Base-by-base conservation (phyloP, 2,888 invertebrate species). In the Nemapogon koenigi region DNA sequence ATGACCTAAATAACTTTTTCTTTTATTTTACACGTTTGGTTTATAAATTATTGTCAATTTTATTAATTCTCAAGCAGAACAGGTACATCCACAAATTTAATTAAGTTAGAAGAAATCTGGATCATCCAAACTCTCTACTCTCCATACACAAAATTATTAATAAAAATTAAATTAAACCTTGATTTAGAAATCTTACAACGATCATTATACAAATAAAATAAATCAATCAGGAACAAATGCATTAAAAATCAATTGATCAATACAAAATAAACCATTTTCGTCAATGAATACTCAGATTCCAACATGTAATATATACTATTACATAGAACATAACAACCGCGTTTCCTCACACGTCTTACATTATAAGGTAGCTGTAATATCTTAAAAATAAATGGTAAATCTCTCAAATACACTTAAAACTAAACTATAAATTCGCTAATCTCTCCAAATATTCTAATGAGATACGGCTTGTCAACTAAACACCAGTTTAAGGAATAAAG, bases 221-320 rank as follows among this genome's bases (percentile, higher is more conserved):
- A 65, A 72, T 71, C 76, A 72, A 68, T 76, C 78, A 78, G 78
- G 78, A 78, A 78, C 78, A 76, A 78, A 78, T 78, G 78, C 78
- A 78, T 72, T 75, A 75, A 69, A 40, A 75, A 72, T 75, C 69
- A 59, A 70, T 37, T 27, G 28, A 37, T 72, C 65, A 64, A 69
- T 68, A 69, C 16, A 4, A 28, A 37, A 67, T 63, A 64, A 62
- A 65, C 57, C 35, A 55, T 60, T 70, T 70, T 68, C 56, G 11
- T 16, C 17, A 61, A 69, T 59, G 26, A 28, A 16, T 40, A 64
- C 60, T 62, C 57, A 64, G 59, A 59, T 61, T 63, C 58, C 59
- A 72, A 72, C 65, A 60, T 62, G 63, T 55, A 54, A 63, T 59
- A 38, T 32, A 68, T 67, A 67, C 69, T 69, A 69, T 69, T 69